These are phyloP conservation scores for Passer montanus DNA, from an alignment of 2,113 vertebrate genomes.

Conservation along the genomic window DNA sequence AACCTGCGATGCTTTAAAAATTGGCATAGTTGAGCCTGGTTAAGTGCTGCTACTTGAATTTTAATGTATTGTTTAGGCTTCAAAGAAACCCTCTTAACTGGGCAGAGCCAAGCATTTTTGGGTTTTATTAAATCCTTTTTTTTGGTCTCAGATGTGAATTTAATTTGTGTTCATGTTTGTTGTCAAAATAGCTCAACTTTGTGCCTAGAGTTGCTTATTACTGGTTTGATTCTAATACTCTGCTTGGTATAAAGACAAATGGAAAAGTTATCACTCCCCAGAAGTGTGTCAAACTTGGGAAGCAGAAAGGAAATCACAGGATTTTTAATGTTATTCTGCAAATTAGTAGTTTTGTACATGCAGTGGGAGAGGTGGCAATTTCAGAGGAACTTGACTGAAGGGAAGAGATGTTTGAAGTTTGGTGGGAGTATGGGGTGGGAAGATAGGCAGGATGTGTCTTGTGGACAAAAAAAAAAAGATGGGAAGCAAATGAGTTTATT, in stretches of 20 bases:
- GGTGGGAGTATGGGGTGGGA: constrained; percentile 48
- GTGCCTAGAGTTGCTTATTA: background rate
- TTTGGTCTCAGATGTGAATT: background rate
- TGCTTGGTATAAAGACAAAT: background rate
- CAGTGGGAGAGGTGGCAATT: constrained; percentile 37
- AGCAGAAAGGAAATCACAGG: background rate
- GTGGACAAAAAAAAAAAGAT: constrained; percentile 4
- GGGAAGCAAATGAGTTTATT: constrained; percentile 21
- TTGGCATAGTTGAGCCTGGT: background rate
- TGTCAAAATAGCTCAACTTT: background rate
- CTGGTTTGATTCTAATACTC: background rate
- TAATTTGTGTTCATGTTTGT: background rate
- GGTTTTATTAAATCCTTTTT: background rate
- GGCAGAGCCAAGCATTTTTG: background rate
- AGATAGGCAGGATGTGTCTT: constrained; percentile 31
- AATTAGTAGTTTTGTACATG: background rate
- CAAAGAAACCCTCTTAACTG: background rate
- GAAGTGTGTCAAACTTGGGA: background rate
- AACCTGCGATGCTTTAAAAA: background rate
- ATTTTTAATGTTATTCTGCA: constrained; percentile 21
- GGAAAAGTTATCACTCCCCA: background rate
- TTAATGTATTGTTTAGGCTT: background rate
- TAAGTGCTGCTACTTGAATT: background rate
- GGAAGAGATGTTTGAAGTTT: constrained; percentile 29
- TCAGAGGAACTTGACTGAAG: constrained; percentile 37